Evolutionary conservation across 2,888 invertebrate genomes (phyloP).

Genomic region (Nesidiocoris tenuis): DNA sequence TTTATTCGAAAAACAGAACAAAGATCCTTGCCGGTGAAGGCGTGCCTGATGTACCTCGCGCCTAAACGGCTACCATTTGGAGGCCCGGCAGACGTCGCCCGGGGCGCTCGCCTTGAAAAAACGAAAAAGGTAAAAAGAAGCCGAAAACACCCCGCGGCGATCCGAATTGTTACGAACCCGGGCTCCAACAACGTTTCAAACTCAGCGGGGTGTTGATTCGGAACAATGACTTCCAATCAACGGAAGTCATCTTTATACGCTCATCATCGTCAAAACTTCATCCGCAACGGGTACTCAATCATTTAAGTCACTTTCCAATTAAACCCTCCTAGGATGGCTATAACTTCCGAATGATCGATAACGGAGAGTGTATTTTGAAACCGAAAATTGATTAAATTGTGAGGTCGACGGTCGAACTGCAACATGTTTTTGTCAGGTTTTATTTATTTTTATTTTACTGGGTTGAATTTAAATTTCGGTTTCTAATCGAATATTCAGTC

Average conservation of each 20-base stretch:
- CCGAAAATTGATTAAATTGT: too few species aligned
- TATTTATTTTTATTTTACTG: too few species aligned
- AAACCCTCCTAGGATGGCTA: too few species aligned
- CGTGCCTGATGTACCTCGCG: conserved; percentile 4
- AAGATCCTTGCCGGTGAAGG: conserved; percentile 9
- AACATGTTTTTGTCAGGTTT: too few species aligned
- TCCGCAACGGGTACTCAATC: neutral
- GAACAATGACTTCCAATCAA: conserved; percentile 33
- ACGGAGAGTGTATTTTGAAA: too few species aligned
- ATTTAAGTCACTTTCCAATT: neutral
- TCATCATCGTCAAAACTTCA: neutral
- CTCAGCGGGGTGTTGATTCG: conserved; percentile 38
- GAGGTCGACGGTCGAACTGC: too few species aligned
- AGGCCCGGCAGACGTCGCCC: neutral
- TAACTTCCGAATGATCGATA: too few species aligned
- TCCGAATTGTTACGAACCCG: conserved; percentile 1
- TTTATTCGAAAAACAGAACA: conserved; percentile 24
- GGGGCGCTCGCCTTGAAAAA: neutral
- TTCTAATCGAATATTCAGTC: too few species aligned
- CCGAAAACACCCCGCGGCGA: neutral
- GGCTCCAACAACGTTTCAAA: conserved; percentile 8
- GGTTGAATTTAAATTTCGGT: too few species aligned
- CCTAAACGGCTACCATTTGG: conserved; percentile 26
- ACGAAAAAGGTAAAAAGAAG: neutral
- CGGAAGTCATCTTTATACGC: conserved; percentile 25